Evolutionary conservation across 2,888 invertebrate species (phyloP).

Genomic region (Pseudanteris insignis): DNA sequence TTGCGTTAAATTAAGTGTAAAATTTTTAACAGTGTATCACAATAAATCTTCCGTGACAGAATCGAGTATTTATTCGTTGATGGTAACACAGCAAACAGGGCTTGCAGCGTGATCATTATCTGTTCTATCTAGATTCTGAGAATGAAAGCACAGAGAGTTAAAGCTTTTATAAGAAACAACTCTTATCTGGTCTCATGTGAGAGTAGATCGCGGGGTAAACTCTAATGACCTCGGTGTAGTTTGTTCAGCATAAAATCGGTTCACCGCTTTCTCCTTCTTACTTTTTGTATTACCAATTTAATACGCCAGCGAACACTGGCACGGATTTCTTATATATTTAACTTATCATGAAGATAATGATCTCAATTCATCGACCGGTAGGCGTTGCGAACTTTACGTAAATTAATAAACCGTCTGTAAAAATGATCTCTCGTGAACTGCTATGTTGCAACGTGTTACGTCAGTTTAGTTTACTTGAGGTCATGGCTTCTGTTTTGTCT

Average conservation of each 20-base stretch:
- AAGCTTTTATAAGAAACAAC: constrained; percentile 48
- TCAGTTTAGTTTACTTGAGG: too few relatives aligned
- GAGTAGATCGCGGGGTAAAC: constrained; percentile 46
- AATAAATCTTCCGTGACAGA: constrained; percentile 45
- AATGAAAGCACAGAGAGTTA: constrained; percentile 44
- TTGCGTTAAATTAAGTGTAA: too few relatives aligned
- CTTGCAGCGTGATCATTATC: constrained; percentile 49
- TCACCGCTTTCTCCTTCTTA: constrained; percentile 23
- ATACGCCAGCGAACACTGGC: constrained; percentile 10
- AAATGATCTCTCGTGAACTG: too few relatives aligned
- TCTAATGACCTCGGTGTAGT: constrained; percentile 52
- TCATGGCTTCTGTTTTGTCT: too few relatives aligned
- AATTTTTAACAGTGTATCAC: too few relatives aligned
- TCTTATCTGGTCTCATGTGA: constrained; percentile 41
- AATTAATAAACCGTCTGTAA: too few relatives aligned
- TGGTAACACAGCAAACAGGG: constrained; percentile 35
- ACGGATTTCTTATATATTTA: constrained; percentile 11
- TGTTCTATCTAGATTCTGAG: constrained; percentile 44
- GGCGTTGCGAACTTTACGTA: too few relatives aligned
- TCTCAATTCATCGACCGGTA: too few relatives aligned
- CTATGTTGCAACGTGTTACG: too few relatives aligned
- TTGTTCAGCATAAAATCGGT: constrained; percentile 52
- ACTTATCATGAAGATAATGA: too few relatives aligned
- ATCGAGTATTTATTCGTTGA: constrained; percentile 49
- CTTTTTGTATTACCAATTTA: constrained; percentile 37